phyloP scores from a whole-genome alignment of 2,888 invertebrate species.

The Tetranychus piercei region DNA sequence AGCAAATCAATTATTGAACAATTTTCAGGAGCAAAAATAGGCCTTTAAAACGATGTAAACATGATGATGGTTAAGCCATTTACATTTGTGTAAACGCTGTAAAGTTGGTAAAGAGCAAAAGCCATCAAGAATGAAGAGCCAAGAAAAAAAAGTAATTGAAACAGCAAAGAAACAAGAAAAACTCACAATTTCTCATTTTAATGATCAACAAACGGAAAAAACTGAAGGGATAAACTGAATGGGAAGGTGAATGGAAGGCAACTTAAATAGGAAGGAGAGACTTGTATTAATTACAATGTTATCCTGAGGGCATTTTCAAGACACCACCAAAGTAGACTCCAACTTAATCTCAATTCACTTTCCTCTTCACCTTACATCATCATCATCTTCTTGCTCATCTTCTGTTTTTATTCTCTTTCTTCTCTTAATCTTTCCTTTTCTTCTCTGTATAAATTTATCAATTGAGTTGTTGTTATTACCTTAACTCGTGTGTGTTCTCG shows the following conservation, averaged over 20 bases:
- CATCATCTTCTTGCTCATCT: neutral
- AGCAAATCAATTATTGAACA: too few relatives aligned
- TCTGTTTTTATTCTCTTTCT: neutral
- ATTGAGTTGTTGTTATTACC: neutral
- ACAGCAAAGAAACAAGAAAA: neutral
- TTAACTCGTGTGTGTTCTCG: neutral
- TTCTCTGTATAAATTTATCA: neutral
- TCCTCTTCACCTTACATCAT: neutral
- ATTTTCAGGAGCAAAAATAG: too few relatives aligned
- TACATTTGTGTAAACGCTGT: too few relatives aligned
- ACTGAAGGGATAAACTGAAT: neutral
- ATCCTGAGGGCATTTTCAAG: neutral
- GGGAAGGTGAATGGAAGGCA: neutral
- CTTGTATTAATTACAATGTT: constrained; percentile 1
- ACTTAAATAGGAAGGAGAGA: neutral
- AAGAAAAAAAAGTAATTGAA: neutral
- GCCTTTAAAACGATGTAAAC: too few relatives aligned
- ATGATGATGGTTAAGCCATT: too few relatives aligned
- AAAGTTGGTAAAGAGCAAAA: too few relatives aligned
- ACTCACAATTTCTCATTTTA: neutral
- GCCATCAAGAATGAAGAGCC: neutral
- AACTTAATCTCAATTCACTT: neutral
- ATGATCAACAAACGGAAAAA: neutral
- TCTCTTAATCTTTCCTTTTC: neutral
- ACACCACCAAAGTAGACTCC: neutral